Evolutionary conservation across 35 echinoderm and acorn worm species (phyloP).

Genomic region (Amphiura filiformis): DNA sequence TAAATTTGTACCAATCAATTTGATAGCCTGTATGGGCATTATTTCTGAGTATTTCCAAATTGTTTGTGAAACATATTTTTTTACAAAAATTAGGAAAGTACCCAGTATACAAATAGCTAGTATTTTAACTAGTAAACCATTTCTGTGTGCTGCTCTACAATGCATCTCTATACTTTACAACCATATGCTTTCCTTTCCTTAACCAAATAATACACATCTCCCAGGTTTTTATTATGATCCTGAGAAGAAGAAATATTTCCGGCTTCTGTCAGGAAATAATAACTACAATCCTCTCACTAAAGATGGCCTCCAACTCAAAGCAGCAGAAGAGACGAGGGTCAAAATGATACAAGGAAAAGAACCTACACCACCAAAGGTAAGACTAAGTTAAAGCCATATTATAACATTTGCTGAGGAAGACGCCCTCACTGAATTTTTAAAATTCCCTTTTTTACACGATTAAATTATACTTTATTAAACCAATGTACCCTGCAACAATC

Average conservation of each 20-base stretch:
- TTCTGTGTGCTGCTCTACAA: neutral
- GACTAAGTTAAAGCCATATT: too few relatives aligned
- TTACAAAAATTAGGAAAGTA: neutral
- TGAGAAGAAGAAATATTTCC: slow-evolving; percentile 93
- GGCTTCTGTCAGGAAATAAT: slow-evolving; percentile 65
- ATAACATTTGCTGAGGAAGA: too few relatives aligned
- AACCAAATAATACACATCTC: slow-evolving; percentile 46
- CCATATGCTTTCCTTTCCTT: neutral
- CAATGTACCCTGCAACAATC: too few relatives aligned
- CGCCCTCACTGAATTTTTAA: too few relatives aligned
- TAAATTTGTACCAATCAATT: neutral
- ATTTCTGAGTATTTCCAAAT: neutral
- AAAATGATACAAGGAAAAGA: slow-evolving; percentile 31
- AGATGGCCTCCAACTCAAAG: slow-evolving; percentile 64
- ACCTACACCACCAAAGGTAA: too few relatives aligned
- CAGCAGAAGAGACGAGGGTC: slow-evolving; percentile 61
- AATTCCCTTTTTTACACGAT: too few relatives aligned
- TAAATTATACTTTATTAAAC: too few relatives aligned
- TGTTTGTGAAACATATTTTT: neutral
- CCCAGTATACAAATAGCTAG: neutral
- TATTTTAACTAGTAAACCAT: too few relatives aligned
- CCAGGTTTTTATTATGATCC: slow-evolving; percentile 97
- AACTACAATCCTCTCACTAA: slow-evolving; percentile 51
- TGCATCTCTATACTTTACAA: neutral
- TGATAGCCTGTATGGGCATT: neutral